Evolutionary conservation across 2,888 invertebrate genomes (phyloP), one percentile per base, ranked within the genome.

Genomic region (Muscina levida): DNA sequence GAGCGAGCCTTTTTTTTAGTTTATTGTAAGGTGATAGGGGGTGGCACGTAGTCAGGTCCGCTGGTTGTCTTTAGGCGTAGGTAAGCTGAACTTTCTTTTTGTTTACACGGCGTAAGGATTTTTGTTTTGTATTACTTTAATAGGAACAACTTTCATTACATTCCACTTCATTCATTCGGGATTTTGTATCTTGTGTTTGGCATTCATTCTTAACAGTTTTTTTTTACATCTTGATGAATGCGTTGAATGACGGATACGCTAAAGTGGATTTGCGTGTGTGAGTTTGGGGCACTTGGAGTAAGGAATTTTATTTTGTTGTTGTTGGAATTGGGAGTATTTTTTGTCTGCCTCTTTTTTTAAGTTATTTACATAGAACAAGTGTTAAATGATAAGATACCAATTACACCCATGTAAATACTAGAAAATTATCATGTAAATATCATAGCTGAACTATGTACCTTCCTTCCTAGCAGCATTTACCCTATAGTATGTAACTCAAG

Each of bases 341-440:
- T 26, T n/a, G n/a, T n/a, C n/a, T n/a, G n/a, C n/a, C n/a, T n/a
- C n/a, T n/a, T n/a, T n/a, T 19, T 22, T 22, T 17, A 39, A 59
- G 19, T 59, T 62, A 62, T 62, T 62, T 62, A 62, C 42, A 42
- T 62, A 62, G 62, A 62, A 62, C 62, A 62, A 62, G 62, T 62
- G 62, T 62, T 62, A 62, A 62, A 62, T 62, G 62, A 62, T 62
- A 62, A 42, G 62, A 62, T 62, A 62, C 62, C 62, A 62, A 62
- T 62, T 62, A 62, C 37, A 59, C 17, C 62, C 62, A 42, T 8
- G 39, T 37, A 59, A 59, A 59, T 59, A 59, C 37, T 1, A 42
- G 62, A 22, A 42, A 62, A 62, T 22, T 42, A 42, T 62, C 42
- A 62, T 42, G 62, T 42, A 62, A 59, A 62, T 42, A 42, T n/a